A percentile compares a stretch with the other conserved stretches of the same genome.
Conservation (phyloP, 2,797 vertebrate species). For the Picus viridis region DNA sequence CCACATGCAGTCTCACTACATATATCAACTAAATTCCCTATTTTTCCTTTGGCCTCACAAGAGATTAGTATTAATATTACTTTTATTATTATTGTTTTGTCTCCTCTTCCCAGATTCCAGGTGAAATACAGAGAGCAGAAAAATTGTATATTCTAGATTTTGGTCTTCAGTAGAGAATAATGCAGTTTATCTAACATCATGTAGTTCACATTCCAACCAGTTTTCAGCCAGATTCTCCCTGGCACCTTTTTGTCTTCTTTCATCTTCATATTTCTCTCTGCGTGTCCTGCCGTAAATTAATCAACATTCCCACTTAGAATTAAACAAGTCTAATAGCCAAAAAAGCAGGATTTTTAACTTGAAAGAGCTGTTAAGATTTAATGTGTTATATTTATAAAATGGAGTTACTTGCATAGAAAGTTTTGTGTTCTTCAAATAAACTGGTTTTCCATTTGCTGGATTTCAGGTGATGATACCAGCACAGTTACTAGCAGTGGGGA, state of each 20-base stretch:
- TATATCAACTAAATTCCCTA: conserved; percentile 13
- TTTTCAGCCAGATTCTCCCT: not conserved
- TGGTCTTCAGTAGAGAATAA: not conserved
- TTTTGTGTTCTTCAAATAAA: not conserved
- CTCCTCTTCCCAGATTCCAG: not conserved
- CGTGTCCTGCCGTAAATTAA: not conserved
- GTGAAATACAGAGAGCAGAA: conserved; percentile 9
- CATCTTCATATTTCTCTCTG: not conserved
- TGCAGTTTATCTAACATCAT: not conserved
- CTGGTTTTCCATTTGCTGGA: not conserved
- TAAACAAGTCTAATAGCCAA: not conserved
- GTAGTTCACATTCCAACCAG: not conserved
- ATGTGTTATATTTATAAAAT: not conserved
- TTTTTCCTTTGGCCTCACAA: not conserved
- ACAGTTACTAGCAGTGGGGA: not conserved
- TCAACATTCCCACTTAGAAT: not conserved
- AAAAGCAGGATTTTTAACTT: not conserved
- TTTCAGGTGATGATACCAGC: not conserved
- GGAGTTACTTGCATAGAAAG: not conserved
- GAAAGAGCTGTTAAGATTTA: not conserved
- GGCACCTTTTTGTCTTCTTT: not conserved
- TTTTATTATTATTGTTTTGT: conserved; percentile 46
- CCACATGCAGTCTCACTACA: conserved; percentile 41
- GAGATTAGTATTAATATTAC: conserved; percentile 12
- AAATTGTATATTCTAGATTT: not conserved